Base-by-base conservation (phyloP, 2,797 vertebrate genomes). In the Neoniphon sammara region DNA sequence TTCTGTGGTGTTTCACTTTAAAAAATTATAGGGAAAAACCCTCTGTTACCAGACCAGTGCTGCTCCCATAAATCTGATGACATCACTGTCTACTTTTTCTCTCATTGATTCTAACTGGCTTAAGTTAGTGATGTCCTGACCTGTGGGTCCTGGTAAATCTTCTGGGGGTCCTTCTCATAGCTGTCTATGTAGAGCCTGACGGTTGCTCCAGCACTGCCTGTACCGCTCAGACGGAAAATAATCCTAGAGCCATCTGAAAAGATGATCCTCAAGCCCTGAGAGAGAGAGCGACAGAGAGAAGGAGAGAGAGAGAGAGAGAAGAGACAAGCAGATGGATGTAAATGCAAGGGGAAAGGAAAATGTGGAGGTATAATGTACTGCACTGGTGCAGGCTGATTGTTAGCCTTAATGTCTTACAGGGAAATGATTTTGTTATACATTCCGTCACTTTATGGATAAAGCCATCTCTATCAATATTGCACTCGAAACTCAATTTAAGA, bases 181-280 rank as follows among this genome's bases (percentile, higher is more conserved):
- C 97, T 99, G 93, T 99, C 98, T 7, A 99, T 96, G 92, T 99
- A 99, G 42, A 99, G 94, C 50, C 98, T 94, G 84, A 99, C 81
- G 3, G 97, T 99, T 47, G 98, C 98, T 30, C 98, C 98, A 0
- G 98, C 96, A 0, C 98, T 99, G 89, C 98, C 98, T 0, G 98
- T 99, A 60, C 98, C 98, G 0, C 98, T 99, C 70, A 99, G 95
- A 66, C 98, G 95, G 94, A 99, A 99, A 85, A 99, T 97, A 73
- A 99, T 92, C 54, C 98, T 96, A 9, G 98, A 99, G 47, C 97
- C 98, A 0, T 99, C 97, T 0, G 96, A 89, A 87, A 99, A 99
- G 92, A 99, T 95, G 85, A 99, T 96, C 88, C 98, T 88, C 79
- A 99, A 88, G 56, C 98, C 98, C 98, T 99, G 91, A 72, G 53